These are phyloP conservation scores for Motacilla alba DNA, from an alignment of 2,113 vertebrate species.

Conservation along the genomic window DNA sequence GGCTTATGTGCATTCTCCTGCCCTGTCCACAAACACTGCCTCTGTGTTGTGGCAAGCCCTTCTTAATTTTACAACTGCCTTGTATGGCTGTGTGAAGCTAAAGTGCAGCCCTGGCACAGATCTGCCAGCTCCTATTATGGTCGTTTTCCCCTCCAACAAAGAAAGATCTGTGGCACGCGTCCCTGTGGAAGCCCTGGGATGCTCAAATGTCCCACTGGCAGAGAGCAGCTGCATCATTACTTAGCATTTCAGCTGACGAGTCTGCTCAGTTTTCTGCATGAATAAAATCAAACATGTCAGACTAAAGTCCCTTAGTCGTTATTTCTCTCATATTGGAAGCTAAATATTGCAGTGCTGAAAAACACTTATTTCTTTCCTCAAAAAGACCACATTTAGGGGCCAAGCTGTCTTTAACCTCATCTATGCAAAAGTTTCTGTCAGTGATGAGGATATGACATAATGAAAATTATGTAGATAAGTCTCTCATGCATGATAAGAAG, in stretches of 20 bases:
- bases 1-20: not conserved
- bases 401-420: not conserved
- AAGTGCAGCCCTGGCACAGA: conserved; percentile 9
- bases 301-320: not conserved
- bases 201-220: not conserved
- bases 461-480: not conserved
- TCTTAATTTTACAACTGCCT: not conserved
- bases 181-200: not conserved
- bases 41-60: not conserved
- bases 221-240: not conserved
- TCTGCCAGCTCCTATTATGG: not conserved
- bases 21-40: not conserved
- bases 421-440: not conserved
- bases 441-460: not conserved
- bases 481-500: not conserved
- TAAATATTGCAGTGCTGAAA: not conserved
- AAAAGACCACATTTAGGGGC: not conserved
- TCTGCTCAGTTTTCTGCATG: not conserved
- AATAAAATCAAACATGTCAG: not conserved
- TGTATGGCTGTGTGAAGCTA: not conserved
- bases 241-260: not conserved
- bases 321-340: not conserved
- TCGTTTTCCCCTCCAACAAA: not conserved
- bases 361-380: not conserved
- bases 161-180: not conserved